These are phyloP conservation scores for Lineus longissimus DNA, from an alignment of 1,140 invertebrate genomes.

Conservation along the genomic window DNA sequence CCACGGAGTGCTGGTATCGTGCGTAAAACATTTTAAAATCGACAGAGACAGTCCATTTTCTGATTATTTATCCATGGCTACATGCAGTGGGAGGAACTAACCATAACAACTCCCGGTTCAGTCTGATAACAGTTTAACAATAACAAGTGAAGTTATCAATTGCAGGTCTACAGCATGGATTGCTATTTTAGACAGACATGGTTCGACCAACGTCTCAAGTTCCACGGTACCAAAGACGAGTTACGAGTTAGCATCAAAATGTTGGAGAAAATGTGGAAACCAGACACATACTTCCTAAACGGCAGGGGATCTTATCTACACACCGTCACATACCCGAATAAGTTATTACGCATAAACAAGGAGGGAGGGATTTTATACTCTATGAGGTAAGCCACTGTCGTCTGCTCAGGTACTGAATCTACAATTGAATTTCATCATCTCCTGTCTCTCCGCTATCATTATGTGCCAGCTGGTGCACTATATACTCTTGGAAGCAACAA, in stretches of 20 bases:
- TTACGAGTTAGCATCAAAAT: conserved; percentile 51
- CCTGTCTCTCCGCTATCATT: too few species aligned
- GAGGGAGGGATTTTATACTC: conserved; percentile 92
- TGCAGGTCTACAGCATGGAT: conserved; percentile 91
- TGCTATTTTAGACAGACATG: conserved; percentile 82
- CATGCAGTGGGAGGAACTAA: too few species aligned
- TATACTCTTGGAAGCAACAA: too few species aligned
- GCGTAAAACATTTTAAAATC: too few species aligned
- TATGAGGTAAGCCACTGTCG: conserved; percentile 73
- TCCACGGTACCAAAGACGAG: conserved; percentile 33
- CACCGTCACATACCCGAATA: conserved; percentile 92
- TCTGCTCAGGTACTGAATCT: too few species aligned
- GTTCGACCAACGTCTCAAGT: conserved; percentile 58
- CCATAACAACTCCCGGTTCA: too few species aligned
- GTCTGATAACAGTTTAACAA: too few species aligned
- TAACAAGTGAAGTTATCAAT: conserved; percentile 14
- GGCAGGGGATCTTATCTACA: conserved; percentile 91
- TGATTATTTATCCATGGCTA: too few species aligned
- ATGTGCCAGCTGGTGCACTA: too few species aligned
- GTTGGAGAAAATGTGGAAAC: conserved; percentile 78
- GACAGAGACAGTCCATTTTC: too few species aligned
- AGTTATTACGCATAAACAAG: conserved; percentile 74
- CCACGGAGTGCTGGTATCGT: too few species aligned
- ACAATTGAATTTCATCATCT: too few species aligned
- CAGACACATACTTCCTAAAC: conserved; percentile 91